Base-by-base conservation (phyloP, 1,140 invertebrate species). In the Brachionus paranguensis region DNA sequence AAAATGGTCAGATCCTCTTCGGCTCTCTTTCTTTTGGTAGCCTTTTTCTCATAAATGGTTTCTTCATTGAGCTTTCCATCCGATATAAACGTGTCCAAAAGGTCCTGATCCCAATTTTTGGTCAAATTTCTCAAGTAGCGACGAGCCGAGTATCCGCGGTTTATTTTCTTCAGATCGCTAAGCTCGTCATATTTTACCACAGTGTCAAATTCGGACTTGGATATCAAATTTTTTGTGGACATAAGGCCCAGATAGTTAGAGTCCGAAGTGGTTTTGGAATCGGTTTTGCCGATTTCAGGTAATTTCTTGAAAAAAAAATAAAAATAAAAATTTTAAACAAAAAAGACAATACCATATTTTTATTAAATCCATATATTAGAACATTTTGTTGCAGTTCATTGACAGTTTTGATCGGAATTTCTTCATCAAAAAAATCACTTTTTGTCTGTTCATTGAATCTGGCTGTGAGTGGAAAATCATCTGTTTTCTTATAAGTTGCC, bases 31-130 rank as follows among this genome's bases (percentile, higher is more conserved):
- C n/a, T 0, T 43, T 27, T 81, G 0, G 20, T 68, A 24, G 24
- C 27, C 10, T 64, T 68, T 43, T 41, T 60, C 64, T 64, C 53
- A 60, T 81, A 68, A 10, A 64, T 53, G 17, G 53, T 45, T 20
- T 81, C 41, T 37, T 81, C 37, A 12, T 81, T 68, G 1, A 68
- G 27, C 33, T 81, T 81, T 37, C 64, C 78, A 27, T 81, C 78
- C 29, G 78, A 81, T 76, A 81, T 81, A 68, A 81, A 81, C 6
- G 53, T 81, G 20, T 81, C 64, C 4, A 81, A 17, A 24, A 81
- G 20, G 37, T 60, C 53, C 24, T 81, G 78, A 60, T 81, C 78
- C 78, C 78, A 81, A 43, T 60, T 64, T 81, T 81, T 81, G 17
- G 78, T 81, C 24, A 81, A 68, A 64, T 60, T 81, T 60, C 78